Base-by-base conservation (phyloP, 2,797 vertebrate genomes). In the Gorsachius magnificus region DNA sequence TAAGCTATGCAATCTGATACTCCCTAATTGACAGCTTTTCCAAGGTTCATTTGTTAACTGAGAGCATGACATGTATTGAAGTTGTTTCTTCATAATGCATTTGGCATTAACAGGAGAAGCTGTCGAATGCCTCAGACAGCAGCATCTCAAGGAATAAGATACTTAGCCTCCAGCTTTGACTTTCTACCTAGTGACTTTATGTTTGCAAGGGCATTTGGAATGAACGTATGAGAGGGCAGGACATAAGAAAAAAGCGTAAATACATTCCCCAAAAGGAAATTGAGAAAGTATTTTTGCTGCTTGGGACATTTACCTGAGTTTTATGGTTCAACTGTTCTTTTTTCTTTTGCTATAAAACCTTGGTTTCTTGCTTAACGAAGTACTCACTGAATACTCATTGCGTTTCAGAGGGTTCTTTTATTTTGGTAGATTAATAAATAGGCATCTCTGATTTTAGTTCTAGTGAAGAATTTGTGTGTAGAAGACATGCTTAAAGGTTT, bases 1-100 rank as follows among this genome's bases (percentile, higher is more conserved):
- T 80, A 87, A 91, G 70, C 83, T 61, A 5, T 74, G 81, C 81
- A 60, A 58, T 78, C 58, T 88, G 83, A 89, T 95, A 77, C 29
- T 96, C 76, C 65, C 76, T 97, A 95, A 96, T 70, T 94, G 90
- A 94, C 87, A 92, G 82, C 93, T 91, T 94, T 94, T 93, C 74
- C 79, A 84, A 90, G 91, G 91, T 93, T 96, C 93, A 96, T 95
- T 96, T 97, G 95, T 95, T 97, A 94, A 69, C 94, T 81, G 88
- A 93, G 84, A 88, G 76, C 92, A 60, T 96, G 93, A 90, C 94
- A 91, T 72, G 36, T 93, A 83, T 93, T 91, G 91, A 93, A 90
- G 86, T 84, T 95, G 90, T 95, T 93, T 87, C 95, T 90, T 92
- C 89, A 96, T 94, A 93, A 95, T 85, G 70, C 83, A 20, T 75